Evolutionary conservation across 1,140 invertebrate genomes (phyloP).

Genomic region (Brachionus rotundiformis): DNA sequence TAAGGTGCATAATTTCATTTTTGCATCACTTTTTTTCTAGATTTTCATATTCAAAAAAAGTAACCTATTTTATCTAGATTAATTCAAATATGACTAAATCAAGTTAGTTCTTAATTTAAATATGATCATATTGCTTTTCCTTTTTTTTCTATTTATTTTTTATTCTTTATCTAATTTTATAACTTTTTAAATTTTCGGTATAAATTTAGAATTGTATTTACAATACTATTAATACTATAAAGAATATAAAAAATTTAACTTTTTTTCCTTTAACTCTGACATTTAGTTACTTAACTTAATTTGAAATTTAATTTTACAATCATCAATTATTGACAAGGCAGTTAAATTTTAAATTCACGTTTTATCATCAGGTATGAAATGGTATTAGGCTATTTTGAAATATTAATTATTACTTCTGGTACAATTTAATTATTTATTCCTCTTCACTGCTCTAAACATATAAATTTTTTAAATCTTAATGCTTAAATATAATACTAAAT

Average conservation of each 20-base stretch:
- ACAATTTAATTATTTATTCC: neutral
- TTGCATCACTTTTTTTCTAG: neutral
- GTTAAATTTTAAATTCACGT: neutral
- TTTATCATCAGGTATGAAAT: neutral
- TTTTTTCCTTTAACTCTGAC: neutral
- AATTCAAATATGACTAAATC: neutral
- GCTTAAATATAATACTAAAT: neutral
- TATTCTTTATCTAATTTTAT: neutral
- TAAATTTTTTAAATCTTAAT: neutral
- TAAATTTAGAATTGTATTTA: conserved; percentile 1
- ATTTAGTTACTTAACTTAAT: neutral
- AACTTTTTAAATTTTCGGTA: neutral
- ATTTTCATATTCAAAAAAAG: neutral
- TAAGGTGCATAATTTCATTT: neutral
- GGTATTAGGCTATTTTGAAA: neutral
- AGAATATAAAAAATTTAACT: too few species aligned
- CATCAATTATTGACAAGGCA: neutral
- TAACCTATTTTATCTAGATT: neutral
- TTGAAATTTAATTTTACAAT: too few species aligned
- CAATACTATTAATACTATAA: too few species aligned
- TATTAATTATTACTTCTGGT: neutral
- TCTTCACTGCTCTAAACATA: neutral
- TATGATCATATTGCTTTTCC: neutral
- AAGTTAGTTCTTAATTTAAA: neutral
- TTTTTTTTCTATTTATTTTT: neutral